phyloP scores from a whole-genome alignment of 2,113 vertebrate species.

The Anhinga rufa region DNA sequence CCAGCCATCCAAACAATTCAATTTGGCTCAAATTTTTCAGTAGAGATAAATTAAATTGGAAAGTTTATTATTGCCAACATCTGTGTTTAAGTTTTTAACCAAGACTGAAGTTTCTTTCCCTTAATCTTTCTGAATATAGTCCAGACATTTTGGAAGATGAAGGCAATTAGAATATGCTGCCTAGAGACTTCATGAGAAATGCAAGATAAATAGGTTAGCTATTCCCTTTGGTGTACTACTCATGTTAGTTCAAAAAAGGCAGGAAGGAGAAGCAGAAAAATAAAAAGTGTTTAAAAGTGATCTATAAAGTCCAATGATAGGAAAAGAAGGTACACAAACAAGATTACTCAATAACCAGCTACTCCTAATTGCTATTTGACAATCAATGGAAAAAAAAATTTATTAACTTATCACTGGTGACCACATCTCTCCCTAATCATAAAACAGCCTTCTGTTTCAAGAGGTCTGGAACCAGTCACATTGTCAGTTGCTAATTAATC shows the following conservation, averaged over 20 bases:
- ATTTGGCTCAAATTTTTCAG: background rate
- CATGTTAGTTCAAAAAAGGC: background rate
- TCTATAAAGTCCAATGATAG: background rate
- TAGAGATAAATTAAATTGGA: background rate
- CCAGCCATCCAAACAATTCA: background rate
- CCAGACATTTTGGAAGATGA: slow-evolving; percentile 5
- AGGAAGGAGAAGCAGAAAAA: background rate
- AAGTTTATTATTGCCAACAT: background rate
- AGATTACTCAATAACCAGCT: background rate
- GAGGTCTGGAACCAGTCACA: background rate
- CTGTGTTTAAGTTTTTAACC: background rate
- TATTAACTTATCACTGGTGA: background rate
- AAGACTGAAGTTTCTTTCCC: background rate
- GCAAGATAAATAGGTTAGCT: slow-evolving; percentile 34
- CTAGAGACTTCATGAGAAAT: background rate
- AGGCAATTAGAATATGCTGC: background rate
- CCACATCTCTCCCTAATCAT: background rate
- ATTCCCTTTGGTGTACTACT: background rate
- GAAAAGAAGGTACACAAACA: background rate
- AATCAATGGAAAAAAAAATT: background rate
- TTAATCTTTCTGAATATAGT: background rate
- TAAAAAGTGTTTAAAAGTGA: background rate
- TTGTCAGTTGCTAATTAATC: background rate
- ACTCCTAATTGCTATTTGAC: background rate
- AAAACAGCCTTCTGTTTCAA: background rate